Evolutionary conservation across 1,140 invertebrate genomes (phyloP).

Genomic region (Psix sp.): DNA sequence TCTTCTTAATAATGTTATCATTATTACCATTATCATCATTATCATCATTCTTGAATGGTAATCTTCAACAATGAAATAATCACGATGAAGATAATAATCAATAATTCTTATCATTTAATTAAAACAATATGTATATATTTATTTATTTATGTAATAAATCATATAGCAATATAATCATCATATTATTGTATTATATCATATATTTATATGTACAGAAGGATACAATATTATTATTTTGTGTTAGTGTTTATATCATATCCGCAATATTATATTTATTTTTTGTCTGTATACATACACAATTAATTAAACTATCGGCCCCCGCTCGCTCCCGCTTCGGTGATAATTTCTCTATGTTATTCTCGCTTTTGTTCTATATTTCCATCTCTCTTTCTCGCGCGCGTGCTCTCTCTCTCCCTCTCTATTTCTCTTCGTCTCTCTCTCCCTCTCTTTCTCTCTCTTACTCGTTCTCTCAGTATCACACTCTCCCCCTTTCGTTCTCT

Average conservation of each 20-base stretch:
- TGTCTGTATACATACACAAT: conserved; percentile 76
- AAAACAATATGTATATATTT: conserved; percentile 70
- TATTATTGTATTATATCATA: conserved; percentile 71
- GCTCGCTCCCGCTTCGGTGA: conserved; percentile 60
- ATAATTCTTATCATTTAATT: conserved; percentile 62
- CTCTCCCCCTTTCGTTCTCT: conserved; percentile 25
- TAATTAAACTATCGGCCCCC: conserved; percentile 73
- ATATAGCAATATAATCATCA: conserved; percentile 75
- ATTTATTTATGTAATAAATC: conserved; percentile 72
- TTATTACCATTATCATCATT: conserved; percentile 51
- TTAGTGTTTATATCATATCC: conserved; percentile 76
- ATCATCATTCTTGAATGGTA: conserved; percentile 39
- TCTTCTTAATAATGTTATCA: conserved; percentile 47
- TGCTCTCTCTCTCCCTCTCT: conserved; percentile 20
- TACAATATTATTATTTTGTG: conserved; percentile 75
- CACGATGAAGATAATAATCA: conserved; percentile 54
- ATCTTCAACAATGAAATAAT: conserved; percentile 48
- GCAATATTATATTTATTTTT: conserved; percentile 75
- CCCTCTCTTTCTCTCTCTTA: conserved; percentile 23
- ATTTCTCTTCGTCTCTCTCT: conserved; percentile 8
- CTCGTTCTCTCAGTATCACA: conserved; percentile 25
- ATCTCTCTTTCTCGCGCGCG: conserved; percentile 35
- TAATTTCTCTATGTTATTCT: conserved; percentile 57
- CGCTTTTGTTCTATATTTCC: conserved; percentile 40
- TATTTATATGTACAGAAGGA: conserved; percentile 77